These are phyloP conservation scores for Smutsia temminckii DNA, from an alignment of 2,797 vertebrate genomes.

Conservation along the genomic window DNA sequence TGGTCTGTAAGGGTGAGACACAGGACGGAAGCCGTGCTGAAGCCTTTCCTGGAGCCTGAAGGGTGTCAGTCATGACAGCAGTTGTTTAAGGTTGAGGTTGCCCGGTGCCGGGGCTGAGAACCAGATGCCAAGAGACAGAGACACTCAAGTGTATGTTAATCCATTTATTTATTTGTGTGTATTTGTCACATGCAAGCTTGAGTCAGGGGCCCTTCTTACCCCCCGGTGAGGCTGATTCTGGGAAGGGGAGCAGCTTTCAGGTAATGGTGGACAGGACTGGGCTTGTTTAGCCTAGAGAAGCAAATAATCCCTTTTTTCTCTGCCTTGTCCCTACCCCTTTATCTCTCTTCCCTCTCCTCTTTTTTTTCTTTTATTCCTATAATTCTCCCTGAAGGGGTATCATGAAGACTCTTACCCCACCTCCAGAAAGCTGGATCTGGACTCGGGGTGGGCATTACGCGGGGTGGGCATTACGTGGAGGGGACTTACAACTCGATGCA, in stretches of 20 bases:
- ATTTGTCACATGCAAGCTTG: neutral
- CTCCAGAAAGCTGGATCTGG: neutral
- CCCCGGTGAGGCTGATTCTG: neutral
- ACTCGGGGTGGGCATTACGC: neutral
- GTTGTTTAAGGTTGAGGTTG: neutral
- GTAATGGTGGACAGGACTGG: neutral
- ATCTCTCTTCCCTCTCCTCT: neutral
- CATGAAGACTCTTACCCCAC: neutral
- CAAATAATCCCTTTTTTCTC: neutral
- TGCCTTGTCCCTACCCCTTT: neutral
- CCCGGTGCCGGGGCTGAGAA: neutral
- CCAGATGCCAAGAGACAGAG: neutral
- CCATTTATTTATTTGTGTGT: neutral
- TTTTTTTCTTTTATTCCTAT: accelerated
- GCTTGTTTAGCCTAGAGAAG: neutral
- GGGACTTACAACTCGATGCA: neutral
- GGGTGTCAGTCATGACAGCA: neutral
- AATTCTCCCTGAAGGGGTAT: neutral
- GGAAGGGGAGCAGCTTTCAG: neutral
- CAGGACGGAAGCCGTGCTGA: accelerated
- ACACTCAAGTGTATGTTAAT: neutral
- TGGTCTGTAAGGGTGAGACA: neutral
- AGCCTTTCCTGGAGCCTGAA: neutral
- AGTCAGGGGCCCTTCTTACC: neutral
- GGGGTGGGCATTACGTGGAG: neutral